phyloP scores from a whole-genome alignment of 2,113 vertebrate species.

The Crotophaga sulcirostris region DNA sequence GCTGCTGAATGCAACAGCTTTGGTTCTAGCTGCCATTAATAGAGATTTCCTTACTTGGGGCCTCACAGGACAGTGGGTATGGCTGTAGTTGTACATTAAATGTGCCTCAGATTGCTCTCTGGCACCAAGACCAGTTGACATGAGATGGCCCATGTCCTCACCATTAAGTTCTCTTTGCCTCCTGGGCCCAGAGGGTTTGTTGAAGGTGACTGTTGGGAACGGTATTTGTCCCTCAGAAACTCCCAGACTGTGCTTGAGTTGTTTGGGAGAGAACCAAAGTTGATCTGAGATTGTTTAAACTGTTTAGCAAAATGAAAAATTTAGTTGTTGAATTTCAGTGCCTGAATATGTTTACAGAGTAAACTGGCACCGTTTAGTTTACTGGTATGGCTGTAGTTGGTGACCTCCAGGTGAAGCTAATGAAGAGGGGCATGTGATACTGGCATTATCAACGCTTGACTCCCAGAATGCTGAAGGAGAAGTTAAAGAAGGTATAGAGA shows the following conservation, averaged over 20 bases:
- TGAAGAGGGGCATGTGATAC: neutral
- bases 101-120: neutral
- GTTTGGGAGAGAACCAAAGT: neutral
- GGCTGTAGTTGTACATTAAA: neutral
- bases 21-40: neutral
- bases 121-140: neutral
- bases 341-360: neutral
- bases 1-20: neutral
- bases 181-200: rapidly evolving
- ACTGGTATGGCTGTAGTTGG: neutral
- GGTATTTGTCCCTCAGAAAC: neutral
- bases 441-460: neutral
- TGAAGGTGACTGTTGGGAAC: neutral
- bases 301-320: neutral
- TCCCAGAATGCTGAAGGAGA: neutral
- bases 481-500: neutral
- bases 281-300: neutral
- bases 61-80: neutral
- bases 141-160: neutral
- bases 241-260: neutral
- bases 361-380: neutral
- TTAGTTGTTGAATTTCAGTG: neutral
- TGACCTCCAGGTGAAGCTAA: neutral
- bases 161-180: neutral
- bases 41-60: neutral